A percentile compares a stretch with the other conserved stretches of the same genome.
Conservation (phyloP, 2,113 vertebrate genomes). For the Bubo blakistoni region DNA sequence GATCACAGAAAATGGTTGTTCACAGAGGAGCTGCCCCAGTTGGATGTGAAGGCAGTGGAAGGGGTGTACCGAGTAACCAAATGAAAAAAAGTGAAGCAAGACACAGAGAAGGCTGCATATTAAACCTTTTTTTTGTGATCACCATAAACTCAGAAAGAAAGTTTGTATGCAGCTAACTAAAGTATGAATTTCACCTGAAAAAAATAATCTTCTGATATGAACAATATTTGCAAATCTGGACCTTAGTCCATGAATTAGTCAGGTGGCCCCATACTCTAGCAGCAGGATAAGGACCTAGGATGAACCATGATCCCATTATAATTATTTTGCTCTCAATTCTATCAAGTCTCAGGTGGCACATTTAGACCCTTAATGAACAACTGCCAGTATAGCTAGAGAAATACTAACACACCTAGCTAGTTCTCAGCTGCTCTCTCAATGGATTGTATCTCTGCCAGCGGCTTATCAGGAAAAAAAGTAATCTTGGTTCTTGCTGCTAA, state of each 20-base stretch:
- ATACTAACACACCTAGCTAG: not conserved
- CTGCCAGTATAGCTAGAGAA: not conserved
- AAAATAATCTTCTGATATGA: not conserved
- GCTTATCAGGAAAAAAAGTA: not conserved
- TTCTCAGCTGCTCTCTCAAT: not conserved
- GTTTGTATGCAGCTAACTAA: not conserved
- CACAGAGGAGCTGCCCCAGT: not conserved
- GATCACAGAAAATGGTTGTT: not conserved
- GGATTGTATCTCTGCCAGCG: not conserved
- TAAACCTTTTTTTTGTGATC: not conserved
- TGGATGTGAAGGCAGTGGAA: not conserved
- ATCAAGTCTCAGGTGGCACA: not conserved
- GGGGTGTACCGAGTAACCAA: fast-evolving
- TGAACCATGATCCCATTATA: not conserved
- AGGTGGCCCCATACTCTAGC: not conserved
- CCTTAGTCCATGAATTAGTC: not conserved
- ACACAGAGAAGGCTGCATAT: not conserved
- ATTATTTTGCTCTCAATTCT: not conserved
- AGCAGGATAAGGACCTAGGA: not conserved
- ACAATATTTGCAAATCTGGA: not conserved
- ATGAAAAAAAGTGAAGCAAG: not conserved
- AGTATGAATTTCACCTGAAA: not conserved
- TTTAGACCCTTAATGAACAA: not conserved
- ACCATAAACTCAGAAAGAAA: not conserved
- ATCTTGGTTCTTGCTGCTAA: not conserved